Percentiles rank a stretch among this genome's conserved stretches.
Evolutionary conservation across 2,113 vertebrate genomes (phyloP).

Genomic region (Bujurquina vittata): DNA sequence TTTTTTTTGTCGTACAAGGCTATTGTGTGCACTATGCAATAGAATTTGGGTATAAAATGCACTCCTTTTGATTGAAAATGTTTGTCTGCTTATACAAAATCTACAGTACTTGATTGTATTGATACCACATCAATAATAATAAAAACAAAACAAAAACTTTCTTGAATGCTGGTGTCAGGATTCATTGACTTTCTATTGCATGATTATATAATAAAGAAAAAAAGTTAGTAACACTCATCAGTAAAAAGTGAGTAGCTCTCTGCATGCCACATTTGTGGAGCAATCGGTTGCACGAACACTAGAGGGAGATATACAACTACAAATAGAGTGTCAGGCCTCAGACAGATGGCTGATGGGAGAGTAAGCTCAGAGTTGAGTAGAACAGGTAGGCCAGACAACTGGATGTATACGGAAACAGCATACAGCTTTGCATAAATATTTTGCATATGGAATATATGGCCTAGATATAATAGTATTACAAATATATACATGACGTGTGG

Average conservation of each 20-base stretch:
- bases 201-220: background rate
- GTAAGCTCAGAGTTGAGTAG: background rate
- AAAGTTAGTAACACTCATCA: background rate
- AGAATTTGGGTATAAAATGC: slow-evolving; percentile 89
- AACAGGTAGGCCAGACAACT: background rate
- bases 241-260: background rate
- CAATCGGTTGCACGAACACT: slow-evolving; percentile 27
- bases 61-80: slow-evolving; percentile 87
- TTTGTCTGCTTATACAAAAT: slow-evolving; percentile 90
- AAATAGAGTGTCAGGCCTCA: background rate
- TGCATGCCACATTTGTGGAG: background rate
- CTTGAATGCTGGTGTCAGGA: slow-evolving; percentile 61
- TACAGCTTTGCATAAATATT: background rate
- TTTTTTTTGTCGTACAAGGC: slow-evolving; percentile 80
- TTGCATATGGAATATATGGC: background rate
- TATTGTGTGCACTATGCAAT: slow-evolving; percentile 88
- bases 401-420: background rate
- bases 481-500: background rate
- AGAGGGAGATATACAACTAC: slow-evolving; percentile 48
- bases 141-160: slow-evolving; percentile 94
- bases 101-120: slow-evolving; percentile 91
- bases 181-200: slow-evolving; percentile 21
- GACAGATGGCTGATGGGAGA: background rate
- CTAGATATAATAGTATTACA: too few relatives aligned
- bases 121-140: slow-evolving; percentile 95